These are phyloP conservation scores for Carassius gibelio DNA, from an alignment of 2,113 vertebrate species.

Conservation along the genomic window DNA sequence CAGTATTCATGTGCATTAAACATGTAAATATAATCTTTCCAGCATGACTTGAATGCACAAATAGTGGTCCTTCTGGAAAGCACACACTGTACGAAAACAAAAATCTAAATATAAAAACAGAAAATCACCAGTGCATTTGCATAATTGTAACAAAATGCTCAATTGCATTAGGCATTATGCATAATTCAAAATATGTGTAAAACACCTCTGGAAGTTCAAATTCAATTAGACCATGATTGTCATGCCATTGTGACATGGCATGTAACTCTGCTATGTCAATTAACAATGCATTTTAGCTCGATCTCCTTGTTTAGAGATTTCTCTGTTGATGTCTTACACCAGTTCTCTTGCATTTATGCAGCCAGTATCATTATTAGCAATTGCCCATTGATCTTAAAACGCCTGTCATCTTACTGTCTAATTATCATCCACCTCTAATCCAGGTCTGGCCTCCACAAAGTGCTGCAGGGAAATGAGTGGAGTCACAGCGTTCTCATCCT, in stretches of 20 bases:
- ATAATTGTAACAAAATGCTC: too few species aligned
- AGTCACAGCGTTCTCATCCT: slow-evolving; percentile 37
- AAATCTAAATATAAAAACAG: too few species aligned
- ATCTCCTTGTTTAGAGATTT: background rate
- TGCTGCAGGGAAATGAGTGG: slow-evolving; percentile 14
- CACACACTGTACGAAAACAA: too few species aligned
- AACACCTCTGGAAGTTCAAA: background rate
- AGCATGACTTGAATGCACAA: too few species aligned
- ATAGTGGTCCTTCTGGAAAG: too few species aligned
- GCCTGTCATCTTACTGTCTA: slow-evolving; percentile 2
- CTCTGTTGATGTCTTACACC: background rate
- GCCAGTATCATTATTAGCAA: background rate
- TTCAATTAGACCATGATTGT: background rate
- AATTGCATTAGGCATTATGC: background rate
- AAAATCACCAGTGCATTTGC: too few species aligned
- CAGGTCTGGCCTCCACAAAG: slow-evolving; percentile 8
- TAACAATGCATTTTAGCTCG: background rate
- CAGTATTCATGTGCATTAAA: too few species aligned
- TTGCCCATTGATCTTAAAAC: background rate
- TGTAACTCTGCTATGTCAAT: background rate
- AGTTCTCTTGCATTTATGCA: background rate
- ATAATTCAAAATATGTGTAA: background rate
- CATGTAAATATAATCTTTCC: too few species aligned
- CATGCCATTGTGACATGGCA: background rate
- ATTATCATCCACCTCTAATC: slow-evolving; percentile 38